phyloP scores from a whole-genome alignment of 2,888 invertebrate species.

The Andrena bucephala region DNA sequence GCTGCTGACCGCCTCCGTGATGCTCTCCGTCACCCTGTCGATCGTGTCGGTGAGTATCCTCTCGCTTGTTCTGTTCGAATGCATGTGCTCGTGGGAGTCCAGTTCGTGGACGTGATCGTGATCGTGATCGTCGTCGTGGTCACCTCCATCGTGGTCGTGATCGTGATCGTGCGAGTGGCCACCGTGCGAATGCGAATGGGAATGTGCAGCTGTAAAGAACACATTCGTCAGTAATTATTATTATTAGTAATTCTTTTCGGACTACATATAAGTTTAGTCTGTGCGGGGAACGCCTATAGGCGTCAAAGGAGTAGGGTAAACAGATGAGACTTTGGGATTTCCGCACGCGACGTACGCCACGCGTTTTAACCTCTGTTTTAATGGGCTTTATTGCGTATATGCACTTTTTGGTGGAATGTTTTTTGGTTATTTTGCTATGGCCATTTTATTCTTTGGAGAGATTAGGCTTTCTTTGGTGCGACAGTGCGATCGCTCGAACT shows the following conservation, averaged over 20 bases:
- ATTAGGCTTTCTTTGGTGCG: too few species aligned
- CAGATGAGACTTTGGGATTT: too few species aligned
- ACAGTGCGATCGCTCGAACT: not conserved
- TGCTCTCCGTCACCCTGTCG: constrained; percentile 73
- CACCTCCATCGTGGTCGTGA: constrained; percentile 15
- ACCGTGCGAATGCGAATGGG: constrained; percentile 78
- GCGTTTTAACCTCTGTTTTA: too few species aligned
- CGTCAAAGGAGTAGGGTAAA: too few species aligned
- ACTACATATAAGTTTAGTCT: too few species aligned
- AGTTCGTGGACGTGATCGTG: constrained; percentile 52
- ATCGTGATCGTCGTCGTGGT: constrained; percentile 56
- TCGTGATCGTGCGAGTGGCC: constrained; percentile 47
- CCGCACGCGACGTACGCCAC: too few species aligned
- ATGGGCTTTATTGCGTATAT: too few species aligned
- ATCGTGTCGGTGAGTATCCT: constrained; percentile 66
- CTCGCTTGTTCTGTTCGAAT: constrained; percentile 24
- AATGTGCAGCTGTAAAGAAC: constrained; percentile 78
- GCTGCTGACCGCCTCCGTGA: constrained; percentile 71
- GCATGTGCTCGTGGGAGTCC: constrained; percentile 37
- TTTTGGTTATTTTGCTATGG: too few species aligned
- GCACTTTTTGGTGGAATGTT: too few species aligned
- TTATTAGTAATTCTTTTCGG: not conserved
- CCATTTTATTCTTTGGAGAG: too few species aligned
- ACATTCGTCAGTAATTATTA: not conserved
- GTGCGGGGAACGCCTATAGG: too few species aligned